Conservation (phyloP, 2,113 vertebrate genomes). For the Nicator chloris region DNA sequence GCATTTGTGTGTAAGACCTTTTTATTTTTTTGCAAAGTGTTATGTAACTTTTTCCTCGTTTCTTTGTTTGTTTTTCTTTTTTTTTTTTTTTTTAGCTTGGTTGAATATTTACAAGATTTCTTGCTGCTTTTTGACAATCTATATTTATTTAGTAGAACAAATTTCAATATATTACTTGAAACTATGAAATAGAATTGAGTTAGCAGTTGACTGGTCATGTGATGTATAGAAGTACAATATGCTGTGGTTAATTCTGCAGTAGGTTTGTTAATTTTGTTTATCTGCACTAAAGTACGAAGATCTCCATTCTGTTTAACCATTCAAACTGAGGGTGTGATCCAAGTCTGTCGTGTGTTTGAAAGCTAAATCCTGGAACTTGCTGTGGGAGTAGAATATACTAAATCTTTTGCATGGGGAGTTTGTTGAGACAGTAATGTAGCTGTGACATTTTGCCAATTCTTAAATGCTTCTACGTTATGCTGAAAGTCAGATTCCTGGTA, state of each 20-base stretch:
- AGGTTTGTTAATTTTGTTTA: conserved; percentile 70
- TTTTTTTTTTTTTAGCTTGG: conserved; percentile 63
- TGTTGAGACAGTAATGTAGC: conserved; percentile 71
- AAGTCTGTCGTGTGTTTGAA: conserved; percentile 57
- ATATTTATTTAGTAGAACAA: conserved; percentile 78
- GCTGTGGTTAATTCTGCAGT: conserved; percentile 72
- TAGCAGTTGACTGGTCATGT: conserved; percentile 65
- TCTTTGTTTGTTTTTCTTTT: conserved; percentile 18
- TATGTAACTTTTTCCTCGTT: conserved; percentile 46
- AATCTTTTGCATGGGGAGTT: conserved; percentile 73
- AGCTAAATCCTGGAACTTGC: conserved; percentile 72
- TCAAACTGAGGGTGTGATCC: conserved; percentile 59
- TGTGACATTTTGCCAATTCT: conserved; percentile 74
- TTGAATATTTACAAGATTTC: conserved; percentile 70
- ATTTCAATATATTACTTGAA: conserved; percentile 77
- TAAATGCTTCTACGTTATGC: conserved; percentile 64
- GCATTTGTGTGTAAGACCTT: conserved; percentile 52
- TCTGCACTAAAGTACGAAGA: conserved; percentile 72
- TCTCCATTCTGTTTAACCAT: conserved; percentile 67
- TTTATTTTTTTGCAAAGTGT: conserved; percentile 51
- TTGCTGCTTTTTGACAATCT: conserved; percentile 95
- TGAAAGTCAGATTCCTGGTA: conserved; percentile 59
- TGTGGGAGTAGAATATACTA: conserved; percentile 66
- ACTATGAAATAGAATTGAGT: conserved; percentile 68
- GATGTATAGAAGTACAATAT: conserved; percentile 66